Percentiles rank a stretch among this genome's conserved stretches.
Conservation (phyloP, 2,888 invertebrate genomes). For the Morpho deidamia region DNA sequence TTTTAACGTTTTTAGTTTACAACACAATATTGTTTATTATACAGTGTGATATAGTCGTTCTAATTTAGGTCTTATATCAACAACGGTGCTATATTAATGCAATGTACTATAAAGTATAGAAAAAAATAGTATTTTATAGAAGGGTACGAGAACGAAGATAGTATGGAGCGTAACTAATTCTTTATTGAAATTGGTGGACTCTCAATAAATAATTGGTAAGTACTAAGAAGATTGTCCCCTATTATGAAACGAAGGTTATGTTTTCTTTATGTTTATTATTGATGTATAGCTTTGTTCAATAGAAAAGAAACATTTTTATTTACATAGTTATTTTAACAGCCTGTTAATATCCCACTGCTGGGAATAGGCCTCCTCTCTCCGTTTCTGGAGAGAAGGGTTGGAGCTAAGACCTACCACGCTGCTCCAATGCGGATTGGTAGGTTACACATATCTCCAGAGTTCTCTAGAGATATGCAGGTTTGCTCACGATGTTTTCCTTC, state of each 20-base stretch:
- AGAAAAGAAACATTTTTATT: too few species aligned
- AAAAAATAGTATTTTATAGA: not conserved
- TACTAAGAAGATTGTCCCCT: constrained; percentile 6
- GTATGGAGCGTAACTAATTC: constrained; percentile 1
- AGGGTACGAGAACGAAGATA: not conserved
- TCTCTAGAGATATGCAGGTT: too few species aligned
- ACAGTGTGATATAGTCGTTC: not conserved
- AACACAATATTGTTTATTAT: constrained; percentile 12
- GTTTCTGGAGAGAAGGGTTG: too few species aligned
- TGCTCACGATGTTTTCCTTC: too few species aligned
- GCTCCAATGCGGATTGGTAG: too few species aligned
- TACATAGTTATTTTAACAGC: too few species aligned
- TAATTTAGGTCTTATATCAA: not conserved
- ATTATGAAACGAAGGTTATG: constrained; percentile 9
- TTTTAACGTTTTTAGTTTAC: not conserved
- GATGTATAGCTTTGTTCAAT: not conserved
- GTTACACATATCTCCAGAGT: too few species aligned
- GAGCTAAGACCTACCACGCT: too few species aligned
- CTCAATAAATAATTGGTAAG: not conserved
- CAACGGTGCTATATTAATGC: not conserved
- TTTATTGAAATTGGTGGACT: constrained; percentile 4
- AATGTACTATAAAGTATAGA: not conserved
- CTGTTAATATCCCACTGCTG: too few species aligned
- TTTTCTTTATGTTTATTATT: not conserved
- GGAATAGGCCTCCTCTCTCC: too few species aligned